These are phyloP conservation scores for Apodemia hepburni DNA, from an alignment of 2,888 invertebrate genomes.

Conservation along the genomic window DNA sequence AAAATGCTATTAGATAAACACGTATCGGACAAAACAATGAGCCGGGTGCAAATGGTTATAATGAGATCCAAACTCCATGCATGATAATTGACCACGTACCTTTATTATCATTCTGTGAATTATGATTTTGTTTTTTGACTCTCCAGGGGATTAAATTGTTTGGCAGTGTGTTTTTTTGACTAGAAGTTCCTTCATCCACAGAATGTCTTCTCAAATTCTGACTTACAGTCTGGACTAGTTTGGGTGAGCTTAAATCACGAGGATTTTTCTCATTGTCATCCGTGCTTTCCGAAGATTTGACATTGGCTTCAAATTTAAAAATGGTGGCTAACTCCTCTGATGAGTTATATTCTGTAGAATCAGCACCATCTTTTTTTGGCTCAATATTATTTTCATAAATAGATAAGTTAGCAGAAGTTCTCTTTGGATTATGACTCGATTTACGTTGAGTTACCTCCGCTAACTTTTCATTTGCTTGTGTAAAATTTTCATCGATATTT, in stretches of 20 bases:
- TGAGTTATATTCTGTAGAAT: slow-evolving; percentile 82
- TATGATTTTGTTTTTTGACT: slow-evolving; percentile 63
- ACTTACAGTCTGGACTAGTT: slow-evolving; percentile 67
- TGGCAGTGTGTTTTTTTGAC: slow-evolving; percentile 72
- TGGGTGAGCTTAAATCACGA: slow-evolving; percentile 65
- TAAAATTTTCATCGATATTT: slow-evolving; percentile 56
- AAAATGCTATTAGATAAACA: slow-evolving; percentile 36
- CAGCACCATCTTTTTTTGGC: slow-evolving; percentile 57
- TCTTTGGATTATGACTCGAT: slow-evolving; percentile 43
- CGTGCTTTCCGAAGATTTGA: slow-evolving; percentile 37
- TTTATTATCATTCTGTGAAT: slow-evolving; percentile 71
- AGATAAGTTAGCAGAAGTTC: slow-evolving; percentile 62
- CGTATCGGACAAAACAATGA: slow-evolving; percentile 33
- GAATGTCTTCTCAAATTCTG: slow-evolving; percentile 69
- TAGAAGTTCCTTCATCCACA: slow-evolving; percentile 59
- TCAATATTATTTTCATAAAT: slow-evolving; percentile 70
- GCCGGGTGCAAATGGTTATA: slow-evolving; percentile 67
- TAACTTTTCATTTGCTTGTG: slow-evolving; percentile 47
- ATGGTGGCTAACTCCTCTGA: slow-evolving; percentile 83
- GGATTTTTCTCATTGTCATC: slow-evolving; percentile 44
- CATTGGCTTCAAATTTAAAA: slow-evolving; percentile 67
- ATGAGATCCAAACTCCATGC: slow-evolving; percentile 72
- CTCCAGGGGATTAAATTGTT: slow-evolving; percentile 72
- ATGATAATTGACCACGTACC: slow-evolving; percentile 71
- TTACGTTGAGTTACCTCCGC: slow-evolving; percentile 31